Conservation (phyloP, 92 coral and sea anemone species). For the Isaurus tuberculatus region DNA sequence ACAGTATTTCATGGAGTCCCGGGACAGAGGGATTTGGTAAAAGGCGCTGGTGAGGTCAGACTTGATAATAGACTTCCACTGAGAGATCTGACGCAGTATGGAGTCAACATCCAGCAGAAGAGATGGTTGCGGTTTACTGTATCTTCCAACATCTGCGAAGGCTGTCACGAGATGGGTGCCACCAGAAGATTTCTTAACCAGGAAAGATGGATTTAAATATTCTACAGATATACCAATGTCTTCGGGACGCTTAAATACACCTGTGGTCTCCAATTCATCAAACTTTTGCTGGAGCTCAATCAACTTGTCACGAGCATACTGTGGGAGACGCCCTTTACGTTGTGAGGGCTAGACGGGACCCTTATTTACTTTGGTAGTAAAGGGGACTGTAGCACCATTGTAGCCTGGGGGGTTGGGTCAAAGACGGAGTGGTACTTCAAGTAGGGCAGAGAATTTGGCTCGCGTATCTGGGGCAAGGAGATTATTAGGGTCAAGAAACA, state of each 20-base stretch:
- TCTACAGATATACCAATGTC: slow-evolving; percentile 49
- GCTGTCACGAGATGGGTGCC: slow-evolving; percentile 62
- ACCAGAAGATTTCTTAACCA: slow-evolving; percentile 50
- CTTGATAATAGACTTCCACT: slow-evolving; percentile 57
- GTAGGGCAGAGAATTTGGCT: slow-evolving; percentile 37
- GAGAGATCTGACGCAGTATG: slow-evolving; percentile 52
- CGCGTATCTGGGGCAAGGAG: slow-evolving; percentile 42
- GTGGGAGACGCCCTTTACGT: slow-evolving; percentile 61
- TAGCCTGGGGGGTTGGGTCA: slow-evolving; percentile 45
- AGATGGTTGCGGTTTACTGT: slow-evolving; percentile 64
- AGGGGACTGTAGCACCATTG: slow-evolving; percentile 36
- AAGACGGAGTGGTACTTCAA: slow-evolving; percentile 41
- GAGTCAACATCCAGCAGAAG: slow-evolving; percentile 62
- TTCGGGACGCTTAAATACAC: slow-evolving; percentile 52
- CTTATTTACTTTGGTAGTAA: slow-evolving; percentile 60
- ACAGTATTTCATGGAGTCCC: too few species aligned
- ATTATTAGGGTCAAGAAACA: slow-evolving; percentile 57
- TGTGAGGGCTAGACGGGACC: slow-evolving; percentile 65
- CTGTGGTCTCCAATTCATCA: slow-evolving; percentile 47
- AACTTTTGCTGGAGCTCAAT: slow-evolving; percentile 61
- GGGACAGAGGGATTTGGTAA: too few species aligned
- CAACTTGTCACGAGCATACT: slow-evolving; percentile 59
- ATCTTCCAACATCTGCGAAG: slow-evolving; percentile 63
- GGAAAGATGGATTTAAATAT: slow-evolving; percentile 58
- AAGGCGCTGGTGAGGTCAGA: slow-evolving; percentile 51